Percentiles rank a stretch among this genome's conserved stretches.
Evolutionary conservation across 2,113 vertebrate genomes (phyloP).

Genomic region (Eidolon helvum): DNA sequence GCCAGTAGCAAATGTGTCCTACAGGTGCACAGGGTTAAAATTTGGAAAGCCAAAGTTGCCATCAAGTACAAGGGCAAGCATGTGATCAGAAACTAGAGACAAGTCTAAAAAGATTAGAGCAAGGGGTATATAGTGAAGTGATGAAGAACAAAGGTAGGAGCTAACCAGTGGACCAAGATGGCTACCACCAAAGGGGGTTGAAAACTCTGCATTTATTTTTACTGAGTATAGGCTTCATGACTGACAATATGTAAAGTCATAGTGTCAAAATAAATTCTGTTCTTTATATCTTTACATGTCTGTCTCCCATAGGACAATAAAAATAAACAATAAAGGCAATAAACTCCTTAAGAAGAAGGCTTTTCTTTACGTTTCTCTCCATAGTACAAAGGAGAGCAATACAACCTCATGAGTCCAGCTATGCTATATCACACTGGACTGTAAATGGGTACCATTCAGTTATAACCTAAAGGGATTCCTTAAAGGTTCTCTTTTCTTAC

Average conservation of each 20-base stretch:
- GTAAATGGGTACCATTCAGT: background rate
- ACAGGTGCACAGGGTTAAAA: background rate
- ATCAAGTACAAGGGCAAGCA: background rate
- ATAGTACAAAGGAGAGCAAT: background rate
- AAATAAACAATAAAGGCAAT: background rate
- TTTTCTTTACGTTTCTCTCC: background rate
- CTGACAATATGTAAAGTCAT: accelerated
- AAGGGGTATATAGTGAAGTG: background rate
- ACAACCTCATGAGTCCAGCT: background rate
- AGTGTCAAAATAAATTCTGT: background rate
- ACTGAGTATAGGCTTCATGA: background rate
- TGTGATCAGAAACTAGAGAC: background rate
- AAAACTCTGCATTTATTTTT: background rate
- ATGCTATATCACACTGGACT: background rate
- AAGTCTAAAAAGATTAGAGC: background rate
- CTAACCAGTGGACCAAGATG: background rate
- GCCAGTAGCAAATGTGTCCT: background rate
- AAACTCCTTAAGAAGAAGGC: background rate
- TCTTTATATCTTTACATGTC: background rate
- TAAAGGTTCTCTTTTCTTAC: background rate
- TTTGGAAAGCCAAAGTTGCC: background rate
- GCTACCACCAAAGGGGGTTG: accelerated
- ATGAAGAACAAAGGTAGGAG: background rate
- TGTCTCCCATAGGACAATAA: background rate
- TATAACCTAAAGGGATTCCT: background rate